These are phyloP conservation scores for Hydroisotoma schaefferi DNA, from an alignment of 2,888 invertebrate species.

Conservation along the genomic window DNA sequence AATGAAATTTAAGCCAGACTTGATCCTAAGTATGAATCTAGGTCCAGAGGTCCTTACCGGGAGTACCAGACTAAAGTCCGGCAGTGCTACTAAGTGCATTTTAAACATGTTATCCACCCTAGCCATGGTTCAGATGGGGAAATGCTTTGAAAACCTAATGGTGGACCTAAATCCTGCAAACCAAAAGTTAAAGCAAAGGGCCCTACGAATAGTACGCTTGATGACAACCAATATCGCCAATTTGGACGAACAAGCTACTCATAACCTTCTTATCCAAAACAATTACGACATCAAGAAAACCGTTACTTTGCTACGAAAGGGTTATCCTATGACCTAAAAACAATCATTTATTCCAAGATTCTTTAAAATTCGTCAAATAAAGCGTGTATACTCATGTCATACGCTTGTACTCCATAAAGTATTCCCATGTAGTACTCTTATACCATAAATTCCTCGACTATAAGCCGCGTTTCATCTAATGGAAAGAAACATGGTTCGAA, in stretches of 20 bases:
- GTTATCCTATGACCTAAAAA: neutral
- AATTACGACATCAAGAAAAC: constrained; percentile 43
- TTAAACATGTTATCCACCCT: constrained; percentile 46
- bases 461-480: too few relatives aligned
- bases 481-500: too few relatives aligned
- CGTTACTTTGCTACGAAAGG: constrained; percentile 24
- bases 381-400: too few relatives aligned
- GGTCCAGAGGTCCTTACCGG: constrained; percentile 46
- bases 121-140: constrained; percentile 45
- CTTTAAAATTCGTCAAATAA: too few relatives aligned
- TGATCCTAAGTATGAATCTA: constrained; percentile 30
- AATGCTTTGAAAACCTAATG: constrained; percentile 47
- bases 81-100: constrained; percentile 45
- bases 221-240: constrained; percentile 28
- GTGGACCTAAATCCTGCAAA: constrained; percentile 44
- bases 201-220: constrained; percentile 41
- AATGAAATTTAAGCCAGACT: constrained; percentile 37
- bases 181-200: constrained; percentile 42
- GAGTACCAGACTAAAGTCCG: constrained; percentile 44
- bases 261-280: constrained; percentile 25
- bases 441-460: too few relatives aligned
- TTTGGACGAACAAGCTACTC: constrained; percentile 25
- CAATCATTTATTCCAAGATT: too few relatives aligned
- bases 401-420: too few relatives aligned
- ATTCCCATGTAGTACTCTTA: too few relatives aligned